Evolutionary conservation across 1,140 invertebrate genomes (phyloP).

Genomic region (Drosophila obscura): DNA sequence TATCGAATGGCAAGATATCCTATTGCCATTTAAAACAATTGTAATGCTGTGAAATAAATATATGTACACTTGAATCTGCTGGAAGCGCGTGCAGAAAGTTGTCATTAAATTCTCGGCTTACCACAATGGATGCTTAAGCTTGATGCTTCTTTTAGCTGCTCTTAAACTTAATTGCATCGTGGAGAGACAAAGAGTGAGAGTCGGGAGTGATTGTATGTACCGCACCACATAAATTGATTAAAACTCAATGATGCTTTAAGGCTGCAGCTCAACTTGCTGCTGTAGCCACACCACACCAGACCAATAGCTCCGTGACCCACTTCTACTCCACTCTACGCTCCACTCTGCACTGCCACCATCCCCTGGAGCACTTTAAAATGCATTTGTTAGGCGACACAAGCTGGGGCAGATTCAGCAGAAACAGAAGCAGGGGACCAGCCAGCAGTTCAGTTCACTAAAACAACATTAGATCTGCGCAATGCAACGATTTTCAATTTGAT

Average conservation of each 20-base stretch:
- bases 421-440: background rate
- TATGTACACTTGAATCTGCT: too few relatives aligned
- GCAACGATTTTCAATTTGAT: constrained; percentile 55
- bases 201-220: background rate
- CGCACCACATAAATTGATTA: constrained; percentile 60
- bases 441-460: constrained; percentile 53
- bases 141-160: constrained; percentile 41
- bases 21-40: background rate
- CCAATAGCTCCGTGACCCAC: background rate
- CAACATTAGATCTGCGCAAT: constrained; percentile 37
- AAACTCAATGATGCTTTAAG: constrained; percentile 56
- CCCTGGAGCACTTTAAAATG: constrained; percentile 56
- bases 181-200: background rate
- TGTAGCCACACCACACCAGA: background rate
- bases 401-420: constrained; percentile 6
- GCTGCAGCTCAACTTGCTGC: constrained; percentile 29
- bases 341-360: constrained; percentile 6
- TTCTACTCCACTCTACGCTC: background rate
- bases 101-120: constrained; percentile 47
- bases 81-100: constrained; percentile 5
- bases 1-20: constrained; percentile 8
- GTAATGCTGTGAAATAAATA: background rate
- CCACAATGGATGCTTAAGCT: constrained; percentile 38
- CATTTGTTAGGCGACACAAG: constrained; percentile 63
- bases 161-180: constrained; percentile 53